Evolutionary conservation across 2,888 invertebrate genomes (phyloP).

Genomic region (Plagodis dolabraria): DNA sequence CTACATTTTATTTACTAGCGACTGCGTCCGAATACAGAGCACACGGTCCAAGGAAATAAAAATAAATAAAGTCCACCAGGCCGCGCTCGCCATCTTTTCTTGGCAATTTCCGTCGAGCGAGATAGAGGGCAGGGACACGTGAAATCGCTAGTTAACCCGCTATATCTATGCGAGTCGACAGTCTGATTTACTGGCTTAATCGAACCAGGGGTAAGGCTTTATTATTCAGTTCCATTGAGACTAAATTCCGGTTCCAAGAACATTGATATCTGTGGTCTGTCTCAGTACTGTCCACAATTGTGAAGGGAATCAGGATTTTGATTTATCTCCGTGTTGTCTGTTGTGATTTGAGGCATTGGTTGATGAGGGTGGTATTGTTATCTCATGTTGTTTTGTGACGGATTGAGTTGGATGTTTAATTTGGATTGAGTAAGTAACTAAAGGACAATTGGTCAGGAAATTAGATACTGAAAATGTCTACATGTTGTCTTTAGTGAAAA

Average conservation of each 20-base stretch:
- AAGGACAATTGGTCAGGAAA: no score
- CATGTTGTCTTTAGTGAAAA: no score
- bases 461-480: no score
- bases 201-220: slow-evolving; percentile 63
- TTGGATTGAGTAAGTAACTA: not conserved
- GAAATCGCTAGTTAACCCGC: slow-evolving; percentile 75
- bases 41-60: slow-evolving; percentile 60
- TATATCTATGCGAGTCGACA: slow-evolving; percentile 71
- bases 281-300: slow-evolving; percentile 50
- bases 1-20: slow-evolving; percentile 58
- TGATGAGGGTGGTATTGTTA: slow-evolving; percentile 23
- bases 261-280: slow-evolving; percentile 40
- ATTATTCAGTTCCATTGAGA: slow-evolving; percentile 57
- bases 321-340: slow-evolving; percentile 42
- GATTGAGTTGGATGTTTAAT: slow-evolving; percentile 15
- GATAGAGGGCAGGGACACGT: slow-evolving; percentile 71
- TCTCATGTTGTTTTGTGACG: slow-evolving; percentile 21
- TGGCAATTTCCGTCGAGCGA: slow-evolving; percentile 71
- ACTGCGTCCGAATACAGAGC: slow-evolving; percentile 50
- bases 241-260: slow-evolving; percentile 50
- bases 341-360: slow-evolving; percentile 27
- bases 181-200: slow-evolving; percentile 75
- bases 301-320: slow-evolving; percentile 52
- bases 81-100: slow-evolving; percentile 66
- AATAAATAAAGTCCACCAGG: slow-evolving; percentile 65